A percentile compares a stretch with the other conserved stretches of the same genome.
phyloP scores from a whole-genome alignment of 2,113 vertebrate species.

The Anoura caudifer region DNA sequence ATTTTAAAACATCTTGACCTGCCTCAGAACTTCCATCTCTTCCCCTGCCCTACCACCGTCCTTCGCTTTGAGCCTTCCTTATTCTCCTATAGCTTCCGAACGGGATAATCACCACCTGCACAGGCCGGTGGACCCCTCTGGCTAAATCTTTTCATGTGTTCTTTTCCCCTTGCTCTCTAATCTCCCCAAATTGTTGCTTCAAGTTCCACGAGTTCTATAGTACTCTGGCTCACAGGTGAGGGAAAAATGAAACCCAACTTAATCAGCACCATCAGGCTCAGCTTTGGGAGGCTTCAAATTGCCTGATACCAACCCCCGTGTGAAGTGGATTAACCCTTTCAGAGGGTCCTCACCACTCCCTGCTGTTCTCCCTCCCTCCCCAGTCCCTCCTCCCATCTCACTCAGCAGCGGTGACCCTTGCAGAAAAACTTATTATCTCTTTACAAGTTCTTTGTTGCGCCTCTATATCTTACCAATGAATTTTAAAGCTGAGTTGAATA shows the following conservation, averaged over 20 bases:
- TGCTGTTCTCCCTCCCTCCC: not conserved
- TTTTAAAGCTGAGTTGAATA: conserved; percentile 27
- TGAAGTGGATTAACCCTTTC: conserved; percentile 11
- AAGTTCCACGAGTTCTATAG: conserved; percentile 26
- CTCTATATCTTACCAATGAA: not conserved
- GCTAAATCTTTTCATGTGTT: conserved; percentile 46
- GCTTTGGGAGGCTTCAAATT: conserved; percentile 43
- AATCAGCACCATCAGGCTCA: not conserved
- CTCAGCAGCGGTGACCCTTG: not conserved
- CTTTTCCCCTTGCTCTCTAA: conserved; percentile 33
- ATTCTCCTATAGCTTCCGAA: conserved; percentile 38
- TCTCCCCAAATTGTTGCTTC: conserved; percentile 29
- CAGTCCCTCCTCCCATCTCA: accelerated
- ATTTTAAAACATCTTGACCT: not conserved
- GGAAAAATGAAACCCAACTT: conserved; percentile 45
- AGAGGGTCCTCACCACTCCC: not conserved
- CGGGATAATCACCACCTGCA: conserved; percentile 19
- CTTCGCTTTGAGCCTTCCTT: conserved; percentile 24
- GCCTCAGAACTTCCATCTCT: not conserved
- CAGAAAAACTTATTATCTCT: not conserved
- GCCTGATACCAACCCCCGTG: not conserved
- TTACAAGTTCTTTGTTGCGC: not conserved
- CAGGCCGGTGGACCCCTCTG: not conserved
- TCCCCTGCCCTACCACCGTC: not conserved
- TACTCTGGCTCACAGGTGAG: conserved; percentile 20